Base-by-base conservation (phyloP, 2,113 vertebrate genomes). In the Campylorhamphus procurvoides region DNA sequence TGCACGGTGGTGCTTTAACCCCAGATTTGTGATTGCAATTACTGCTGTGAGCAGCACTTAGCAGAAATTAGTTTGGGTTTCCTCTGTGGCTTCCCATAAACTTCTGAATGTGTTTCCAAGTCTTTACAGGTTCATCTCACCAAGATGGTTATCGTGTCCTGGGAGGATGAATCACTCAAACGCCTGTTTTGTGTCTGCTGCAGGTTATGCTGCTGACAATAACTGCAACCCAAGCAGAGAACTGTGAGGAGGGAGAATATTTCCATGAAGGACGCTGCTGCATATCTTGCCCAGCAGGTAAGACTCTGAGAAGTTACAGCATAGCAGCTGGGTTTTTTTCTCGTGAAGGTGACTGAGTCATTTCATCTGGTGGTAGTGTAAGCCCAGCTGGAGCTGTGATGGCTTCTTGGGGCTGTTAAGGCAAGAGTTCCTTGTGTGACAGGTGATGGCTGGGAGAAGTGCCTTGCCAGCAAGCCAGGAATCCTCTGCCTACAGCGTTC, bases 1-100 rank as follows among this genome's bases (percentile, higher is more conserved):
- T 27, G 27, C 24, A 3, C 0, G 1, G 28, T 18, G 40, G 64
- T 80, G 67, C 75, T 46, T 53, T 77, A 73, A 66, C 62, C 50
- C 46, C 47, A 7, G 46, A 8, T 84, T 28, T 76, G 77, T 42
- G 66, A 56, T 67, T 42, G 67, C 24, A 90, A 85, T 90, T 87
- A 87, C 7, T 1, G 9, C 84, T 17, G 44, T 13, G 64, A 89
- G 68, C 8, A 2, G 75, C 33, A 16, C 50, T 89, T 84, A 77
- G 39, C 17, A 67, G 68, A 92, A 95, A 94, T 95, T 95, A 95
- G 79, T 59, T 44, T 25, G 79, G 85, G 59, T 79, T 97, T 90
- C 55, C 35, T 83, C 33, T 96, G 96, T 86, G 95, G 96, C 76
- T 94, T 95, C 60, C 60, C 33, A 10, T 47, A 28, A 89, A 59